Base-by-base conservation (phyloP, 2,888 invertebrate species). In the Eugnorisma glareosa region DNA sequence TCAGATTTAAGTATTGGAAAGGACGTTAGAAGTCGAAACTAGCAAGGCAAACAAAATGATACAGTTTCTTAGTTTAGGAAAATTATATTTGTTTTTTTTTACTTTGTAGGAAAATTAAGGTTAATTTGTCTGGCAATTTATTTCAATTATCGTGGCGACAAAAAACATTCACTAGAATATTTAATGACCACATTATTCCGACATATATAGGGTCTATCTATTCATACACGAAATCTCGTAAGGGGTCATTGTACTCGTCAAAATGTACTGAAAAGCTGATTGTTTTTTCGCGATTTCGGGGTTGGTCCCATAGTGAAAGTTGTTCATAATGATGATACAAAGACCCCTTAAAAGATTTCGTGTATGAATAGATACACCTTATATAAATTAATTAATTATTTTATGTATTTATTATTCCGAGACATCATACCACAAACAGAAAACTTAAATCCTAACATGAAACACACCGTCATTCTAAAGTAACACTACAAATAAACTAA, bases 401-500 rank as follows among this genome's bases (percentile, higher is more conserved):
- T n/a, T n/a, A n/a, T n/a, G n/a, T n/a, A n/a, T n/a, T n/a, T n/a
- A n/a, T n/a, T n/a, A n/a, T 35, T n/a, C 3, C 31, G 18, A 35
- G 13, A 63, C 43, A 31, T 11, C 1, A 40, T 3, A 0, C 24
- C 24, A 18, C 24, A 18, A 37, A 35, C 28, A 69, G 1, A 63
- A 21, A 48, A n/a, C 45, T 21, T 1, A 18, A 10, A 21, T 54
- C 18, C 6, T 7, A 8, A 40, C 28, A 40, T 15, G 0, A 75
- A 51, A 54, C 11, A 45, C 11, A 28, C 4, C 0, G 18, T 4
- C 3, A 35, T 31, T 45, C n/a, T n/a, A 35, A 63, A 35, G 21
- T 31, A 48, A 31, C 8, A n/a, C 40, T 24, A 31, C 28, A 69
- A 45, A 11, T 45, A 31, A 51, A 64, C 61, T 63, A 74, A 72